Conservation (phyloP, 1,140 invertebrate species). For the Diachasmimorpha longicaudata region DNA sequence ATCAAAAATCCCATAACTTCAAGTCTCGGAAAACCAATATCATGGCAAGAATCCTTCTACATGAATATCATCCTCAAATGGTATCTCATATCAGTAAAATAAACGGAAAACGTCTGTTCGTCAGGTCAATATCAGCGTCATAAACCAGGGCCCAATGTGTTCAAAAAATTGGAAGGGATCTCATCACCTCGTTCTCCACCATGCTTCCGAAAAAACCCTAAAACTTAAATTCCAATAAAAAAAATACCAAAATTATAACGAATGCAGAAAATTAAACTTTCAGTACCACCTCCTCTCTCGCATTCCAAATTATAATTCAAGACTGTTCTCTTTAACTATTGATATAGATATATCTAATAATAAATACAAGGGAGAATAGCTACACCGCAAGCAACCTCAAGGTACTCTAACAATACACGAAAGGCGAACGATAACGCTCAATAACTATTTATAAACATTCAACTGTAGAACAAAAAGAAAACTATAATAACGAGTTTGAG, state of each 20-base stretch:
- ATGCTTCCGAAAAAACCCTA: neutral
- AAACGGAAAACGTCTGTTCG: no score
- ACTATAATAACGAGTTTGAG: neutral
- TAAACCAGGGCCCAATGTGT: neutral
- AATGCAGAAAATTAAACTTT: slow-evolving; percentile 20
- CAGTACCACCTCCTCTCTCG: slow-evolving; percentile 14
- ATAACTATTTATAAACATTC: slow-evolving; percentile 2
- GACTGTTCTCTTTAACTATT: neutral
- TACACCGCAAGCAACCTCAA: slow-evolving; percentile 59
- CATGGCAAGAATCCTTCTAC: no score
- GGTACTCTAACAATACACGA: slow-evolving; percentile 14
- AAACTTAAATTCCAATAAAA: neutral
- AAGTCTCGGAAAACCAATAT: no score
- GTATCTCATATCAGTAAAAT: no score
- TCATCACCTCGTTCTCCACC: neutral
- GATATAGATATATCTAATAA: neutral
- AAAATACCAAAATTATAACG: neutral
- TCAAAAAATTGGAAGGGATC: neutral
- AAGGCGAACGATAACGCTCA: slow-evolving; percentile 19
- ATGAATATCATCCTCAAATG: no score
- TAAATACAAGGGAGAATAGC: slow-evolving; percentile 28
- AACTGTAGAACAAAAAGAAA: slow-evolving; percentile 15
- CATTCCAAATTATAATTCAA: neutral
- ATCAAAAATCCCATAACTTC: no score
- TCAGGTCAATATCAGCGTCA: no score